Percentiles rank a stretch among this genome's conserved stretches.
Evolutionary conservation across 2,113 vertebrate species (phyloP).

Genomic region (Bujurquina vittata): DNA sequence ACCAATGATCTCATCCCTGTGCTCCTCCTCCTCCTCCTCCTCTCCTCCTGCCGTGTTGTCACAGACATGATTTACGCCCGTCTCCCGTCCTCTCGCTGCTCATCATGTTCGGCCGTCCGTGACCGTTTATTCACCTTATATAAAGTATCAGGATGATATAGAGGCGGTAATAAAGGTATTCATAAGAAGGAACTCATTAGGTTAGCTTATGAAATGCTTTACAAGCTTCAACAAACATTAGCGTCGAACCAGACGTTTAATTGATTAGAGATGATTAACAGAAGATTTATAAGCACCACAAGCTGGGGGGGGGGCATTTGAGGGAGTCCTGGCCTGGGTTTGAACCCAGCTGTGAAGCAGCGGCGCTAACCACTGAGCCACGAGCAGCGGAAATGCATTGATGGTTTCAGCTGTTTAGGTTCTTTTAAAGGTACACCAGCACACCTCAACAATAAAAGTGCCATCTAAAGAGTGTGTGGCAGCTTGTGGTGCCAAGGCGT

Average conservation of each 20-base stretch:
- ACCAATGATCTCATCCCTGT: constrained; percentile 72
- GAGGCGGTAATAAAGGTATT: neutral
- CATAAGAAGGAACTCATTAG: neutral
- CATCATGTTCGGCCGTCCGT: constrained; percentile 16
- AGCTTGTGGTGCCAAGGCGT: neutral
- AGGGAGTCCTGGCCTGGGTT: neutral
- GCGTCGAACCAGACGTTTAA: neutral
- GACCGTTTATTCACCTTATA: constrained; percentile 17
- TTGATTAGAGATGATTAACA: neutral
- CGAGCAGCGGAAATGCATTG: neutral
- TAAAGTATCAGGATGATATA: neutral
- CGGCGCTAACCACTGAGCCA: neutral
- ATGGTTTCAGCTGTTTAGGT: neutral
- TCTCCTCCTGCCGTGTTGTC: neutral
- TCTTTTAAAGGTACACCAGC: neutral
- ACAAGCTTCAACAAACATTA: neutral
- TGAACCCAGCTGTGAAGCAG: neutral
- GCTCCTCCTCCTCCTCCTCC: constrained; percentile 11
- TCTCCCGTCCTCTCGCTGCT: constrained; percentile 33
- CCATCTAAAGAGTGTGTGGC: neutral
- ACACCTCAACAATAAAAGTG: neutral
- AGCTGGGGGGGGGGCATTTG: neutral
- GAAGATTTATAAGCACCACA: neutral
- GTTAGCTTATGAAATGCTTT: neutral
- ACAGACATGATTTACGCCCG: constrained; percentile 33